phyloP scores from a whole-genome alignment of 2,113 vertebrate species.

The Chloropsis cyanopogon region DNA sequence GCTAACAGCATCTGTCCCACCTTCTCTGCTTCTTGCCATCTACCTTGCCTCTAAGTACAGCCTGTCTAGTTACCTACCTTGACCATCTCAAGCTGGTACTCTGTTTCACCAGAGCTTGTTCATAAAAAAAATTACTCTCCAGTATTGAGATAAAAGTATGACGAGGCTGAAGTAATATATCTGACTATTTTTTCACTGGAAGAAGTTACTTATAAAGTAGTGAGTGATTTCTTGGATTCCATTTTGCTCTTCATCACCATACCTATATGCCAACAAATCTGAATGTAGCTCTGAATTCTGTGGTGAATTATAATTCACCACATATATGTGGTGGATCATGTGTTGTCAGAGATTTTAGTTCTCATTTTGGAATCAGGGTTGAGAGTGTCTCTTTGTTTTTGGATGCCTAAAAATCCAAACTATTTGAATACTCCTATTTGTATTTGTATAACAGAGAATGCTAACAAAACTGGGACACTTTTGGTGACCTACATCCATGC shows the following conservation, averaged over 20 bases:
- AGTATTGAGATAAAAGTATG: background rate
- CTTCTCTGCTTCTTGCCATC: background rate
- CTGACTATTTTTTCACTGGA: background rate
- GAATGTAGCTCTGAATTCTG: background rate
- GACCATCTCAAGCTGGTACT: background rate
- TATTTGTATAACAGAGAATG: background rate
- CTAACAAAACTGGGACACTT: slow-evolving; percentile 44
- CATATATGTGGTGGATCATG: background rate
- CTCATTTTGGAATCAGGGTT: background rate
- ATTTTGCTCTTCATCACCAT: background rate
- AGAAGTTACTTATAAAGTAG: background rate
- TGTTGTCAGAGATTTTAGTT: slow-evolving; percentile 17
- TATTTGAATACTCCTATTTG: background rate
- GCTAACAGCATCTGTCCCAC: background rate
- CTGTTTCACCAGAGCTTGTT: background rate
- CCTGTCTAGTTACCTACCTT: background rate
- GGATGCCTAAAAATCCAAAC: slow-evolving; percentile 15
- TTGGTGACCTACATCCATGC: slow-evolving; percentile 63
- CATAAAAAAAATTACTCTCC: background rate
- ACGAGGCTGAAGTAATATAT: background rate
- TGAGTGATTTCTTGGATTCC: background rate
- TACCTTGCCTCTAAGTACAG: background rate
- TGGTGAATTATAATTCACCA: background rate
- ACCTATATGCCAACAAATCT: background rate
- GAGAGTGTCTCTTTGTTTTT: background rate